These are phyloP conservation scores for Galemys pyrenaicus DNA, from an alignment of 2,113 vertebrate genomes.

Conservation along the genomic window DNA sequence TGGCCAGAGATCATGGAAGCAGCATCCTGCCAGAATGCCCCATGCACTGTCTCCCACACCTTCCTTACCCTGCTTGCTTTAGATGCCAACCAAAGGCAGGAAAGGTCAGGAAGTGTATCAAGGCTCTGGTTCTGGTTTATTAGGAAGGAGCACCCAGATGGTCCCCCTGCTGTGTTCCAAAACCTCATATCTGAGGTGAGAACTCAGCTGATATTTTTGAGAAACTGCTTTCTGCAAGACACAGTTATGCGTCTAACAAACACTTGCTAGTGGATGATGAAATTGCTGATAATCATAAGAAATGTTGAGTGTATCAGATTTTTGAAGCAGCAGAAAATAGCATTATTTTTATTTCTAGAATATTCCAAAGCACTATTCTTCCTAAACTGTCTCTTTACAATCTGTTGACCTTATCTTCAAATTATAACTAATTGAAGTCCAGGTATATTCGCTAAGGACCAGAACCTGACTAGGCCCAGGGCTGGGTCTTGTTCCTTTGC, in stretches of 20 bases:
- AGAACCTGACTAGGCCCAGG: fast-evolving
- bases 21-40: background rate
- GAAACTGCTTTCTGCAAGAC: background rate
- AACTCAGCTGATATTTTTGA: background rate
- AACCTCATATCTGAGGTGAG: background rate
- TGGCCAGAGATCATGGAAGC: background rate
- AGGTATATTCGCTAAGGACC: background rate
- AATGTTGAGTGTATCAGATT: background rate
- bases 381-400: background rate
- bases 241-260: background rate
- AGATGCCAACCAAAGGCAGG: background rate
- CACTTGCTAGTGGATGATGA: background rate
- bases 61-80: background rate
- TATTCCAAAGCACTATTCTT: background rate
- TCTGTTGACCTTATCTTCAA: background rate
- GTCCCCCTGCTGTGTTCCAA: background rate
- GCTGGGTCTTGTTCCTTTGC: background rate
- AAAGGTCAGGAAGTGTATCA: background rate
- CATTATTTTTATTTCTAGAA: background rate
- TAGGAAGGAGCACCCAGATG: background rate
- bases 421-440: constrained; percentile 1
- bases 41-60: too few species aligned
- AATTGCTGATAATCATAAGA: background rate
- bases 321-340: background rate
- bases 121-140: background rate